Evolutionary conservation across 2,888 invertebrate species (phyloP).

Genomic region (Mellilla xanthometata): DNA sequence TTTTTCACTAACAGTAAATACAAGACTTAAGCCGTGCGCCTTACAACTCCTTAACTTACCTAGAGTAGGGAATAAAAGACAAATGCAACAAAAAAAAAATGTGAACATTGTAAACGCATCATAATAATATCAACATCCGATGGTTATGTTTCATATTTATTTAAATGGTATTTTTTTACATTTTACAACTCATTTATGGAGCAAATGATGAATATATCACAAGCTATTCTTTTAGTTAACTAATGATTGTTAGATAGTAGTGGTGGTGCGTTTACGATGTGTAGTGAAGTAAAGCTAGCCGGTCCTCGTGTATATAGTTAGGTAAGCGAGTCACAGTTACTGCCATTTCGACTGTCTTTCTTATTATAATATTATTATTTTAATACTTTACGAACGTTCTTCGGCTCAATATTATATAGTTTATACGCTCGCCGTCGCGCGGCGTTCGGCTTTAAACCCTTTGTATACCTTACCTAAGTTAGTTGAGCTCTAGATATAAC

Average conservation of each 20-base stretch:
- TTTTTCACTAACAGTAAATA: too few relatives aligned
- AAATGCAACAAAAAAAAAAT: too few relatives aligned
- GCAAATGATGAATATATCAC: too few relatives aligned
- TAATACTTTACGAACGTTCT: constrained; percentile 27
- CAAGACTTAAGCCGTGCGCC: too few relatives aligned
- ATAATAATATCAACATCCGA: too few relatives aligned
- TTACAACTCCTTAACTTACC: constrained; percentile 3
- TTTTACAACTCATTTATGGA: too few relatives aligned
- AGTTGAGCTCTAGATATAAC: constrained; percentile 16
- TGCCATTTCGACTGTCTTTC: constrained; percentile 59
- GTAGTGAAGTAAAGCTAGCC: too few relatives aligned
- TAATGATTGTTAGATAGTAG: too few relatives aligned
- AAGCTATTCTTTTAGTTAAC: too few relatives aligned
- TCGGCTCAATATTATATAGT: constrained; percentile 43
- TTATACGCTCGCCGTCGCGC: constrained; percentile 21
- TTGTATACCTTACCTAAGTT: constrained; percentile 36
- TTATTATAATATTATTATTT: too few relatives aligned
- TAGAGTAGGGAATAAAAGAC: constrained; percentile 12
- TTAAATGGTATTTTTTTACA: too few relatives aligned
- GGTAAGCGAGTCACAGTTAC: constrained; percentile 37
- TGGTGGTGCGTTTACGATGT: neutral
- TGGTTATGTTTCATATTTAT: too few relatives aligned
- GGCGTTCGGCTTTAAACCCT: constrained; percentile 49
- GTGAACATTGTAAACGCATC: constrained; percentile 3
- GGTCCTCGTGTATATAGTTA: constrained; percentile 2